Evolutionary conservation across 2,888 invertebrate species (phyloP).

Genomic region (Alloscopus bannaensis): DNA sequence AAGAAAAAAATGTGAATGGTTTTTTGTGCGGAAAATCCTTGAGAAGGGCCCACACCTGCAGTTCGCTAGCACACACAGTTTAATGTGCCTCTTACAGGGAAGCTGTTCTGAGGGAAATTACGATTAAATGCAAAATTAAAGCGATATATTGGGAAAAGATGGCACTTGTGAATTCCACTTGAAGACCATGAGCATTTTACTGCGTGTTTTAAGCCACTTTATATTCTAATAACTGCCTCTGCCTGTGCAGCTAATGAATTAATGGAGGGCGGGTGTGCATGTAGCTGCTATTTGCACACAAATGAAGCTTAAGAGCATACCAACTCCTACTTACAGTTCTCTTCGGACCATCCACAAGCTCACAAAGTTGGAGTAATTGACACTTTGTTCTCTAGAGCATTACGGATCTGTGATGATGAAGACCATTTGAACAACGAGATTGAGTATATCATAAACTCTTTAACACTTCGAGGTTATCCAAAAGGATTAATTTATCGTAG

Average conservation of each 20-base stretch:
- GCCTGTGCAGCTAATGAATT: no score
- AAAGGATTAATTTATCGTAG: not conserved
- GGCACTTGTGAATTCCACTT: no score
- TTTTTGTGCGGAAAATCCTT: not conserved
- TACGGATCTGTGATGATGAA: conserved; percentile 30
- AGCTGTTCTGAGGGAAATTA: conserved; percentile 4
- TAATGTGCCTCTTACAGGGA: conserved; percentile 5
- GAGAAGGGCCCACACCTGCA: not conserved
- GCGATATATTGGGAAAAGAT: conserved; percentile 4
- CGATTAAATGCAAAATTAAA: conserved; percentile 14
- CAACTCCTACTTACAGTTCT: conserved; percentile 4
- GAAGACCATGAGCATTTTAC: no score
- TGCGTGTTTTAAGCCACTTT: no score
- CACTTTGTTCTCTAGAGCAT: not conserved
- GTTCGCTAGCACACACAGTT: not conserved
- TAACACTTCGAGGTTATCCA: conserved; percentile 34
- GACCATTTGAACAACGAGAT: conserved; percentile 21
- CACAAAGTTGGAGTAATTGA: conserved; percentile 36
- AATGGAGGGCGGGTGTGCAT: no score
- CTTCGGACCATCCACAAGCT: not conserved
- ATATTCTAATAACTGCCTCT: no score
- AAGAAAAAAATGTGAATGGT: not conserved
- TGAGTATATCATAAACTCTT: not conserved
- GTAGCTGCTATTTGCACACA: no score
- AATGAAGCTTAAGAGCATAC: no score